Base-by-base conservation (phyloP, 2,113 vertebrate genomes). In the Serinus canaria region DNA sequence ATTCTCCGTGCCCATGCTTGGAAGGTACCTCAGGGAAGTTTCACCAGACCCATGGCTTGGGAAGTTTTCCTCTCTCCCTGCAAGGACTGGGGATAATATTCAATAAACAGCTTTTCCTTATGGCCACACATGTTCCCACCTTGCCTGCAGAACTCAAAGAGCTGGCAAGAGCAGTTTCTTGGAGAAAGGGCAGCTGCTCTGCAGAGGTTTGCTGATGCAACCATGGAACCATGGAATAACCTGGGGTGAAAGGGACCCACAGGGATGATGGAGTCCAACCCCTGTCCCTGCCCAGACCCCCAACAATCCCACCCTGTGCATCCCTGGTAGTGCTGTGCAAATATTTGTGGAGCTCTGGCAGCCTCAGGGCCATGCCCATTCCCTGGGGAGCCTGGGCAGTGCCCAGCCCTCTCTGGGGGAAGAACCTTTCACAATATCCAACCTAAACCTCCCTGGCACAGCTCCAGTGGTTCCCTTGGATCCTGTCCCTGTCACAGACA, bases 251-350 rank as follows among this genome's bases (percentile, higher is more conserved):
- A 47, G 8, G 30, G n/a, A 89, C n/a, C 11, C 46, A 21, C 14
- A 30, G 4, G 30, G 47, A 82, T 35, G 16, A 35, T 8, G 13
- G 16, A 43, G 9, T 27, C 14, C 47, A 75, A 1, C 24, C 6
- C 13, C 30, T 53, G 39, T 2, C 13, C 39, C 39, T 75, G 62
- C 39, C 8, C 20, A 41, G 47, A 31, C 19, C 5, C n/a, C 53
- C n/a, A 83, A 3, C 70, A 47, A 15, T 6, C n/a, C 55, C 70
- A 22, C n/a, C 47, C 30, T 82, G 55, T 0, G 25, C 44, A 76
- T 27, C 28, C 33, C 41, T 47, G 39, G 1, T 0, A 64, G 22
- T 0, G 0, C 0, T 37, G 8, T 11, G 44, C 77, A 28, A 74
- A 16, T 0, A 0, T 22, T 44, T 37, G 53, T 47, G 46, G 13